Conservation (phyloP, 1,140 invertebrate species). For the Sarcophaga bullata region DNA sequence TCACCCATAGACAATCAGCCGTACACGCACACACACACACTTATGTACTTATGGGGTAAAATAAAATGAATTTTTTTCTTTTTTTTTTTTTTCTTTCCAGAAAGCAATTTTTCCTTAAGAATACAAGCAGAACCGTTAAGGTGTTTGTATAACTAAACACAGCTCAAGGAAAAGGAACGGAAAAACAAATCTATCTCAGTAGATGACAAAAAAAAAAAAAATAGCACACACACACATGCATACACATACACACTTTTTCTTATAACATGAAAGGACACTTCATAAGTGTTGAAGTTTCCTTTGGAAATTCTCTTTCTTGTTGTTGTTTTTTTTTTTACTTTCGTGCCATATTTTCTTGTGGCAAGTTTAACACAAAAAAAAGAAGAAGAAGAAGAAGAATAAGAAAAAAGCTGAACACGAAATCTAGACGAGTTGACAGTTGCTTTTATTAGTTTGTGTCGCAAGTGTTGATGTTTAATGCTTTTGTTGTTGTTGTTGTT, state of each 20-base stretch:
- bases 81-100: no score
- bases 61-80: no score
- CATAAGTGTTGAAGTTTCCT: constrained; percentile 23
- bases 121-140: not conserved
- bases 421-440: constrained; percentile 17
- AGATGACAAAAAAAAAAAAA: no score
- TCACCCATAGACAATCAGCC: not conserved
- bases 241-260: no score
- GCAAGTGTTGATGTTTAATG: not conserved
- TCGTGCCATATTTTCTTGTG: not conserved
- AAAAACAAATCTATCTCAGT: not conserved
- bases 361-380: not conserved
- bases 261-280: constrained; percentile 18
- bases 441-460: constrained; percentile 4
- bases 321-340: not conserved
- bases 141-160: no score
- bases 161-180: not conserved
- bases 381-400: no score
- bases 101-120: not conserved
- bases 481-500: not conserved
- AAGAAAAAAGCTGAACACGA: not conserved
- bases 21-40: no score
- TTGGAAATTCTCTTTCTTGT: not conserved
- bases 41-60: no score
- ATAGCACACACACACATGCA: no score